Evolutionary conservation across 2,888 invertebrate genomes (phyloP), one percentile per base, ranked within the genome.

Genomic region (Baccha elongata): DNA sequence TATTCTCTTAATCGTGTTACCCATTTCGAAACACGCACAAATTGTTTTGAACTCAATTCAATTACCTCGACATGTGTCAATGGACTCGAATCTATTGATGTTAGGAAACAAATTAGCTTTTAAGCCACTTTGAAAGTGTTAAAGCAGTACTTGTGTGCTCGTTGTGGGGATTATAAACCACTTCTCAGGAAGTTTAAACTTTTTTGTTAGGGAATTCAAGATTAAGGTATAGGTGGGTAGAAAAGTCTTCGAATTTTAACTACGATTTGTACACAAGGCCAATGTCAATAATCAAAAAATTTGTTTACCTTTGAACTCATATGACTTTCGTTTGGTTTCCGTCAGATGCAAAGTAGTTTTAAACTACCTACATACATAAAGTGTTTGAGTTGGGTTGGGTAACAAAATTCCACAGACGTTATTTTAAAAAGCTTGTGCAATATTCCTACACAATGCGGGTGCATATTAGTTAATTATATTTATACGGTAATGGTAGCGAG

Each of bases 41-140:
- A 67, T 67, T 53, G 52, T 53, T 60, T 81, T 60, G 71, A 75
- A 48, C 50, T 35, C 71, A 58, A 67, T 76, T 71, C 71, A 75
- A 71, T 81, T 71, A 81, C 46, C 71, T 75, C 71, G 52, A 46
- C 75, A 62, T 62, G 71, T 67, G 81, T 81, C 81, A 81, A 71
- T 76, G 81, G 65, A 81, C 81, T 75, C 75, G 42, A 53, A 44
- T 58, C 44, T 65, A 65, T 72, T 44, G 48, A 44, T 48, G n/a
- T 44, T 50, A 23, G 52, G 60, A 68, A 44, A 75, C 8, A 10
- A 35, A 69, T 48, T 40, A 26, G 37, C 26, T n/a, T 35, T 67
- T 21, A 55, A 40, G 37, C 40, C 35, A 55, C 40, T 58, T 42
- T 48, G 40, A 4, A 37, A 35, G 13, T 17, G 17, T 26, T 44